Evolutionary conservation across 1,140 invertebrate genomes (phyloP).

Genomic region (Zaprionus gabonicus): DNA sequence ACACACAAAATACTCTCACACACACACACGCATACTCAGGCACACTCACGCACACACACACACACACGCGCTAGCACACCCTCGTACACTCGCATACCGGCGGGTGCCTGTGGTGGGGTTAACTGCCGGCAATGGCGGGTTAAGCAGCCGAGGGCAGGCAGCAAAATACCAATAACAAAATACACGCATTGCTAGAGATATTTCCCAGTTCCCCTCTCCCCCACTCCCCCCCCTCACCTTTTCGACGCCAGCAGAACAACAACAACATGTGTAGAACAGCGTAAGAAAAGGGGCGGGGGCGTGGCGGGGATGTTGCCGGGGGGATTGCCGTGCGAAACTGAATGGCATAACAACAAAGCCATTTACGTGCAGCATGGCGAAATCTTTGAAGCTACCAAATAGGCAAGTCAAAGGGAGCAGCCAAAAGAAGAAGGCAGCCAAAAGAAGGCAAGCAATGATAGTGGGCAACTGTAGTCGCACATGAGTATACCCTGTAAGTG

Average conservation of each 20-base stretch:
- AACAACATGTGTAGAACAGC: slow-evolving; percentile 8
- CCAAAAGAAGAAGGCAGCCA: slow-evolving; percentile 5
- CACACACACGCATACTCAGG: slow-evolving; percentile 20
- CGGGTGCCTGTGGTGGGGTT: slow-evolving; percentile 28
- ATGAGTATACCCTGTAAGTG: not conserved
- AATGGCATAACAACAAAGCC: slow-evolving; percentile 50
- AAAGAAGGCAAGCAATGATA: not conserved
- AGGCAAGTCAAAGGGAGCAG: slow-evolving; percentile 34
- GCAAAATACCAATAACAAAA: slow-evolving; percentile 69
- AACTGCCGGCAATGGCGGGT: slow-evolving; percentile 19
- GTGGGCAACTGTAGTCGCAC: not conserved
- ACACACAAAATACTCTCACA: slow-evolving; percentile 26
- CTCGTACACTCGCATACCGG: not conserved
- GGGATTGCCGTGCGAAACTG: slow-evolving; percentile 6
- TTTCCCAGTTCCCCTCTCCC: slow-evolving; percentile 14
- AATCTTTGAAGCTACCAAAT: slow-evolving; percentile 55
- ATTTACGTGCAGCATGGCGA: slow-evolving; percentile 45
- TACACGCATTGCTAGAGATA: slow-evolving; percentile 54
- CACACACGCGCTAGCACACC: slow-evolving; percentile 1
- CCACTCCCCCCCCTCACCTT: too few species aligned
- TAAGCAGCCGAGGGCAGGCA: not conserved
- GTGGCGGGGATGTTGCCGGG: not conserved
- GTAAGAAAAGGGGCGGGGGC: not conserved
- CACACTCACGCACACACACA: not conserved
- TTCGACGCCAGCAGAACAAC: not conserved